Percentiles rank a stretch among this genome's conserved stretches.
Conservation (phyloP, 1,140 invertebrate species). For the Zaprionus kolodkinae region DNA sequence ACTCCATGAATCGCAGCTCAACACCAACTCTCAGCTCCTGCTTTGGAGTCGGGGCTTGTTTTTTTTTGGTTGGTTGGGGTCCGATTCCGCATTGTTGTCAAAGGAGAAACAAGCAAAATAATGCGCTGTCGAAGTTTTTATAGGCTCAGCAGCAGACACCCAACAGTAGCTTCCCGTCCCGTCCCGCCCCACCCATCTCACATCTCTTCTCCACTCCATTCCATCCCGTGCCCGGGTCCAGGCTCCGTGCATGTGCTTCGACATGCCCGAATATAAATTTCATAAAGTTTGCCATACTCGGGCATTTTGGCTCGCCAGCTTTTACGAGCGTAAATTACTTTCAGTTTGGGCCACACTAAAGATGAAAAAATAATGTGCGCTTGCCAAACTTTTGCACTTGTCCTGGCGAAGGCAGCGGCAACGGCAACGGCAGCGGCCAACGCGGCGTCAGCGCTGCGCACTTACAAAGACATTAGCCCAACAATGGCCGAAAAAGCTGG, state of each 20-base stretch:
- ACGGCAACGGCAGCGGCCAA: not conserved
- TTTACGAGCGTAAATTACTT: constrained; percentile 84
- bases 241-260: constrained; percentile 25
- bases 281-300: constrained; percentile 74
- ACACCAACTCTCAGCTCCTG: constrained; percentile 22
- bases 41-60: not conserved
- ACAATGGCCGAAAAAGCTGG: constrained; percentile 56
- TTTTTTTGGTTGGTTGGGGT: constrained; percentile 2
- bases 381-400: constrained; percentile 79
- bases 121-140: constrained; percentile 81
- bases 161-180: not conserved
- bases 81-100: constrained; percentile 72
- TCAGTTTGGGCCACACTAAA: constrained; percentile 81
- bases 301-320: constrained; percentile 74
- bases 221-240: not conserved
- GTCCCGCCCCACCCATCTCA: not conserved
- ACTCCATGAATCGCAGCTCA: constrained; percentile 18
- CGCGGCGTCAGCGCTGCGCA: constrained; percentile 39
- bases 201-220: not conserved
- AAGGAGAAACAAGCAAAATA: constrained; percentile 79
- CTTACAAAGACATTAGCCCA: constrained; percentile 78
- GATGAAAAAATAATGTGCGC: constrained; percentile 83
- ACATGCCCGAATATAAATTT: constrained; percentile 73
- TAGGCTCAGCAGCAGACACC: constrained; percentile 71
- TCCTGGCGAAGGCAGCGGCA: constrained; percentile 6